Base-by-base conservation (phyloP, 2,888 invertebrate species). In the Acanthosepion lycidas region DNA sequence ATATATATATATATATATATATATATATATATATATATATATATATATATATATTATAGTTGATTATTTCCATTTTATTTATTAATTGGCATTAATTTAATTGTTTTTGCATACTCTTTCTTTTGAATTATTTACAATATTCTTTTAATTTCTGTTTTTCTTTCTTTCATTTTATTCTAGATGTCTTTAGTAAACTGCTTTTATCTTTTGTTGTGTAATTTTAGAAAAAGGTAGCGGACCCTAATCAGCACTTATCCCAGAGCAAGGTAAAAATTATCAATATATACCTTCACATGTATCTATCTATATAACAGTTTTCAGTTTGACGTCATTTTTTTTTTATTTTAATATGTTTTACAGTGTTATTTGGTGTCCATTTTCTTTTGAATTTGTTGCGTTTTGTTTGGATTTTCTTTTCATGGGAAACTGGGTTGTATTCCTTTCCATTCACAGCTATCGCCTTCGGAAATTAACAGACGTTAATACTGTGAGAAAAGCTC, bases 121-220 rank as follows among this genome's bases (percentile, higher is more conserved):
- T 59, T 59, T 59, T 20, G 20, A 59, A 20, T 59, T 59, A 20
- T 78, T 78, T n/a, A 78, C n/a, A 78, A n/a, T 78, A 15, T n/a
- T 78, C 9, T 12, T 78, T 78, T 78, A 33, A 78, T 78, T 78
- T 78, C 15, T 78, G 8, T 78, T 78, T 78, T 78, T 15, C 33
- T 78, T 78, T 15, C 78, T 78, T 78, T 78, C 78, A 12, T 78
- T 78, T 78, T 12, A 78, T 78, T 78, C 78, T 78, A 78, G 78
- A 78, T 33, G 15, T 78, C 78, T 78, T 78, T 78, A 78, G 78
- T 78, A 78, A 78, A 78, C n/a, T 78, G n/a, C 78, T 78, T 78
- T 78, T 78, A 78, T 78, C 78, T 78, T 78, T 78, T 78, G 78
- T 78, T 78, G 78, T 78, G 78, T 78, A 78, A 78, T 78, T 78